These are phyloP conservation scores for Luscinia megarhynchos DNA, from an alignment of 2,797 vertebrate species.

Conservation along the genomic window DNA sequence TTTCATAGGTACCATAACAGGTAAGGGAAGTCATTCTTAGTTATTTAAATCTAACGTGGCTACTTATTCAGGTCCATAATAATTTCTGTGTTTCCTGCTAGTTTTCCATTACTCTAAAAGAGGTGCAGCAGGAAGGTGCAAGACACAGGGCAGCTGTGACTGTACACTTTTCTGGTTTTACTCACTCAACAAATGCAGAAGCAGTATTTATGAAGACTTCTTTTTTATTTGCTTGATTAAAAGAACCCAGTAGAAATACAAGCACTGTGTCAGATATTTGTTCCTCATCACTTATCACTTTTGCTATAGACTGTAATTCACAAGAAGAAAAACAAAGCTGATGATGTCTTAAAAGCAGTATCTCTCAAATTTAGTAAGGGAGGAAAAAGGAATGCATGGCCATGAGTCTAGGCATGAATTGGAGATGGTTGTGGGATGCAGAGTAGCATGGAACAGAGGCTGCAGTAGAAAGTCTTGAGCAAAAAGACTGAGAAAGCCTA, in stretches of 20 bases:
- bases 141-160: background rate
- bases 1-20: background rate
- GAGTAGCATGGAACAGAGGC: background rate
- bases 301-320: background rate
- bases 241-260: background rate
- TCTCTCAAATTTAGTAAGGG: background rate
- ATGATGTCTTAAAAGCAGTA: background rate
- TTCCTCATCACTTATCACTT: background rate
- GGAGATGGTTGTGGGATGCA: background rate
- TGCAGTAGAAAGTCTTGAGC: background rate
- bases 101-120: background rate
- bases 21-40: background rate
- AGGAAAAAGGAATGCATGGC: background rate
- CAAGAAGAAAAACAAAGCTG: background rate
- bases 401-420: fast-evolving
- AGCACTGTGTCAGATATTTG: background rate
- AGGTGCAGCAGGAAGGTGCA: background rate
- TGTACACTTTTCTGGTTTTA: background rate
- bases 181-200: background rate
- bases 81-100: background rate
- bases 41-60: background rate
- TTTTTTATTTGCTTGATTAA: background rate
- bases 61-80: background rate
- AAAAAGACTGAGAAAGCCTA: background rate
- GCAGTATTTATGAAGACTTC: background rate